phyloP scores from a whole-genome alignment of 2,113 vertebrate genomes.

The Nerophis ophidion region DNA sequence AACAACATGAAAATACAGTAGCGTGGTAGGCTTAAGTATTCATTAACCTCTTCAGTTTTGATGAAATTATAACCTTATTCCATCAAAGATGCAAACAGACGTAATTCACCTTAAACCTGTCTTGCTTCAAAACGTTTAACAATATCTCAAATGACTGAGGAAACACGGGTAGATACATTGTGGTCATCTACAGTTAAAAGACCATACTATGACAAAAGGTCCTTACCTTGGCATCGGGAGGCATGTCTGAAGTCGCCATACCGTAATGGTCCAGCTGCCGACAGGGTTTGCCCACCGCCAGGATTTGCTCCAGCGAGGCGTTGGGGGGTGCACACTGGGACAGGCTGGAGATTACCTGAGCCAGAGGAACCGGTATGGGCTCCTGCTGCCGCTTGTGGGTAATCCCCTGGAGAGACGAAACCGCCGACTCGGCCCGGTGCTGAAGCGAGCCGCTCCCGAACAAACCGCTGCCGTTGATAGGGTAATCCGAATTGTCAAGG shows the following conservation, averaged over 20 bases:
- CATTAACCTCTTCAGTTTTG: too few relatives aligned
- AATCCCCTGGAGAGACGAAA: constrained; percentile 38
- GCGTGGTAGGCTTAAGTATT: too few relatives aligned
- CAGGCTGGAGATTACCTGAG: constrained; percentile 56
- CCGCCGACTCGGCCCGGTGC: constrained; percentile 9
- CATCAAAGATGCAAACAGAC: too few relatives aligned
- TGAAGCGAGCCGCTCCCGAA: constrained; percentile 24
- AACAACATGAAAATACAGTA: too few relatives aligned
- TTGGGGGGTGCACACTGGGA: constrained; percentile 54
- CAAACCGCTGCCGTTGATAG: constrained; percentile 16
- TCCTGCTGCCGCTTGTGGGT: constrained; percentile 50
- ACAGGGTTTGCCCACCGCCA: constrained; percentile 47
- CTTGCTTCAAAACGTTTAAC: too few relatives aligned
- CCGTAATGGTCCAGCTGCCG: constrained; percentile 47
- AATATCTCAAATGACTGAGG: too few relatives aligned
- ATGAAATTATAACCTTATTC: too few relatives aligned
- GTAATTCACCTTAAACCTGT: too few relatives aligned
- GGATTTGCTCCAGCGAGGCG: constrained; percentile 58
- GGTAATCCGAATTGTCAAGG: constrained; percentile 27
- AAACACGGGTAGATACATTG: too few relatives aligned
- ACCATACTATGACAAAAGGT: too few relatives aligned
- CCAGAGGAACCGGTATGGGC: constrained; percentile 40
- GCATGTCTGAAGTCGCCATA: constrained; percentile 41
- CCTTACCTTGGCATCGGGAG: constrained; percentile 59
- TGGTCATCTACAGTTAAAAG: too few relatives aligned